Base-by-base conservation (phyloP, 2,797 vertebrate genomes). In the Florisuga fusca region DNA sequence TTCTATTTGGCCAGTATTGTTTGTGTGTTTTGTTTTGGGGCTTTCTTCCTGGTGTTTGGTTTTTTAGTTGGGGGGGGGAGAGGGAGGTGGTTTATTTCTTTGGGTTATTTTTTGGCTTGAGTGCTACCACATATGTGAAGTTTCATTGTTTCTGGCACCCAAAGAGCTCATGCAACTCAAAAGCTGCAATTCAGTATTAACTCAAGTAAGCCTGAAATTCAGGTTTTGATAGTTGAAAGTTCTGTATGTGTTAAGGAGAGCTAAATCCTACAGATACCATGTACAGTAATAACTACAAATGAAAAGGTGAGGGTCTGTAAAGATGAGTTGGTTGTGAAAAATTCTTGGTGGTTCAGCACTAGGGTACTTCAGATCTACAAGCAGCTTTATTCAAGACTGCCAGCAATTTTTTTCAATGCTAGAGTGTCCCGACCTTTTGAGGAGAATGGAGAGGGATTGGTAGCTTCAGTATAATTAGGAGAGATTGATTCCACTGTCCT, bases 391-490 rank as follows among this genome's bases (percentile, higher is more conserved):
- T 63, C 12, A 58, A 81, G 29, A 29, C 20, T 41, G 7, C 31
- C 76, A 43, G 23, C 31, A 80, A 12, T 43, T 84, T 59, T 71
- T 72, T 23, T 43, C 19, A 34, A 4, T 48, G n/a, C 20, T 73
- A 1, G 33, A 1, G 0, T 27, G 62, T 26, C 34, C 29, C 0
- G 1, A 11, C 29, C 20, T 62, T 82, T 73, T 64, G 26, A 58
- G 18, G 53, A 82, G 13, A 31, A 10, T 31, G 16, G 26, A 58
- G 36, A 4, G 7, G 19, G 10, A 57, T 69, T 26, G 43, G 45
- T 26, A 15, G 6, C 57, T 94, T 67, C 17, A 58, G 41, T 76
- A 45, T 67, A 90, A 84, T 14, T 16, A 23, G 55, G 36, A 51
- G 53, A 59, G n/a, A 43, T 53, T 57, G 59, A 62, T 22, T 82